Conservation (phyloP, 2,888 invertebrate genomes). For the Spodoptera exigua region DNA sequence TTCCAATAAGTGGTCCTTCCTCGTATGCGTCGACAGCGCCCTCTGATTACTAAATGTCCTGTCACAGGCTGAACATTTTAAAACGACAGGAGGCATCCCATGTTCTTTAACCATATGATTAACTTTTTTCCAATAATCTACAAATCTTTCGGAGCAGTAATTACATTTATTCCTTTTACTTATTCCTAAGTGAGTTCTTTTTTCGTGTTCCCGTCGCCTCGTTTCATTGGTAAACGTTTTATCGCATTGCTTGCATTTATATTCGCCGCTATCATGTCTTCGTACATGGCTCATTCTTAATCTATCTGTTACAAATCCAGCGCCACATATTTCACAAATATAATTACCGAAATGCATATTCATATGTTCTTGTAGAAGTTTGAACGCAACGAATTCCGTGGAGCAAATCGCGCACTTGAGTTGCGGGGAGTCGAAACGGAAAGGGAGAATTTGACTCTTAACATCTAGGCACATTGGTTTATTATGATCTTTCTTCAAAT, state of each 20-base stretch:
- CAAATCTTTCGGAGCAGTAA: constrained; percentile 67
- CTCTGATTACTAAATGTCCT: constrained; percentile 69
- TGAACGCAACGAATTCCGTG: constrained; percentile 68
- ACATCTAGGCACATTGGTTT: constrained; percentile 64
- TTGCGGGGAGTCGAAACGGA: constrained; percentile 72
- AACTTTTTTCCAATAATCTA: constrained; percentile 72
- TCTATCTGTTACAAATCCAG: constrained; percentile 67
- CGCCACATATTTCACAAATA: constrained; percentile 69
- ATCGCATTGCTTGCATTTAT: constrained; percentile 70
- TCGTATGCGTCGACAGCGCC: constrained; percentile 68
- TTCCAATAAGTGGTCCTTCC: constrained; percentile 79
- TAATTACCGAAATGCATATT: constrained; percentile 75
- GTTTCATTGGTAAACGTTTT: constrained; percentile 63
- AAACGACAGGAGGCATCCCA: constrained; percentile 63
- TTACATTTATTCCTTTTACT: constrained; percentile 68
- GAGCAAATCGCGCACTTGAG: constrained; percentile 71
- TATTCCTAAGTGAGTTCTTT: constrained; percentile 53
- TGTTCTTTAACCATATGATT: constrained; percentile 74
- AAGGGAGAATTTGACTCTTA: constrained; percentile 74
- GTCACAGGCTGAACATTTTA: constrained; percentile 75
- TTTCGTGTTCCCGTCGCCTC: constrained; percentile 56
- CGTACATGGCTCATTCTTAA: constrained; percentile 63
- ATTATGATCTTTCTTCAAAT: constrained; percentile 64
- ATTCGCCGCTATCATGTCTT: constrained; percentile 68
- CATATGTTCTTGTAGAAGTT: constrained; percentile 77